These are phyloP conservation scores for Melitaea athalia DNA, from an alignment of 2,888 invertebrate genomes.

Conservation along the genomic window DNA sequence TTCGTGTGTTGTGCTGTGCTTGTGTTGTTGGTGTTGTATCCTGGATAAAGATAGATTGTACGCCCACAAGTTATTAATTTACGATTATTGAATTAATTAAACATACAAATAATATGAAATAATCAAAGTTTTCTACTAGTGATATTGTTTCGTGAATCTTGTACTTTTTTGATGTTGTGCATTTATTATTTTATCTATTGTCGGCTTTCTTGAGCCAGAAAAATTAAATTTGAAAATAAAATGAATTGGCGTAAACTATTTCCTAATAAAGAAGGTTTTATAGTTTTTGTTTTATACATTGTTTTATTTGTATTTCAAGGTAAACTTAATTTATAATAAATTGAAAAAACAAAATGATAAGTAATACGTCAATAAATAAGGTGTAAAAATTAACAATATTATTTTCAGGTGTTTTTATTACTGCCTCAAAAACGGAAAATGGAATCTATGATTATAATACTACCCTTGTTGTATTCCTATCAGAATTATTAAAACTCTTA, in stretches of 20 bases:
- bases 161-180: no score
- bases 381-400: background rate
- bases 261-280: conserved; percentile 90
- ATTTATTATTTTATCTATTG: background rate
- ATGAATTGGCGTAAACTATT: conserved; percentile 87
- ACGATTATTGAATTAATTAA: no score
- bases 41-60: no score
- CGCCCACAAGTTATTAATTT: no score
- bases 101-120: no score
- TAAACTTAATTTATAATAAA: conserved; percentile 64
- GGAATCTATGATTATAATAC: conserved; percentile 94
- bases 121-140: background rate
- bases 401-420: conserved; percentile 93
- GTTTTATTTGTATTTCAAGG: conserved; percentile 96
- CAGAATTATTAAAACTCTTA: conserved; percentile 92
- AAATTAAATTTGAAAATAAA: conserved; percentile 41
- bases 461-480: conserved; percentile 92
- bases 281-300: conserved; percentile 93
- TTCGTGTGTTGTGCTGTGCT: no score
- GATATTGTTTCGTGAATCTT: background rate
- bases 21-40: no score
- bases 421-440: conserved; percentile 91
- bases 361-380: background rate
- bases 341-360: background rate
- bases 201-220: background rate